Evolutionary conservation across 2,888 invertebrate species (phyloP).

Genomic region (Hyles lineata): DNA sequence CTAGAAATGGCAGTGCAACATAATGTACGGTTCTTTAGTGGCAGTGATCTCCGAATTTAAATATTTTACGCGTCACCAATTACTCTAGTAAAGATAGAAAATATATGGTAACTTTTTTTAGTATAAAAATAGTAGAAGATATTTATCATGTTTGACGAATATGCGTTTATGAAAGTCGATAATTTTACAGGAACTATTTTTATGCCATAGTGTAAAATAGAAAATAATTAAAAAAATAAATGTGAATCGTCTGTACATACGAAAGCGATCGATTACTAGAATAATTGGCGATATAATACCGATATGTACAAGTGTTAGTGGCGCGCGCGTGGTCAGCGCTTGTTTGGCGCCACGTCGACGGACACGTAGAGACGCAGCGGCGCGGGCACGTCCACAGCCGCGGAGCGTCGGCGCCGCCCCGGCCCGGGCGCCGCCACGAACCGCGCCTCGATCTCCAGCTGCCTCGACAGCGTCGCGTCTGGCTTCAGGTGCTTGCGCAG

Average conservation of each 20-base stretch:
- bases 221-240: neutral
- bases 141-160: neutral
- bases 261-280: neutral
- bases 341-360: constrained; percentile 59
- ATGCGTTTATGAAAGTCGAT: neutral
- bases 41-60: constrained; percentile 24
- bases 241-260: neutral
- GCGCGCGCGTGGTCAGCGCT: neutral
- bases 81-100: neutral
- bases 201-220: neutral
- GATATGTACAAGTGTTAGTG: constrained; percentile 16
- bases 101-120: constrained; percentile 12
- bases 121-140: neutral
- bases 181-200: neutral
- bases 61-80: constrained; percentile 23
- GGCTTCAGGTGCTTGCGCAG: constrained; percentile 63
- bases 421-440: constrained; percentile 59
- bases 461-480: constrained; percentile 53
- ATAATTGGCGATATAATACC: constrained; percentile 25
- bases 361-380: constrained; percentile 74
- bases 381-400: constrained; percentile 52
- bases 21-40: constrained; percentile 14
- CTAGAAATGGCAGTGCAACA: constrained; percentile 17
- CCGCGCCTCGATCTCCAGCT: constrained; percentile 75
- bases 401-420: constrained; percentile 48